phyloP scores from a whole-genome alignment of 2,797 vertebrate genomes.

The Pteropus rufus region DNA sequence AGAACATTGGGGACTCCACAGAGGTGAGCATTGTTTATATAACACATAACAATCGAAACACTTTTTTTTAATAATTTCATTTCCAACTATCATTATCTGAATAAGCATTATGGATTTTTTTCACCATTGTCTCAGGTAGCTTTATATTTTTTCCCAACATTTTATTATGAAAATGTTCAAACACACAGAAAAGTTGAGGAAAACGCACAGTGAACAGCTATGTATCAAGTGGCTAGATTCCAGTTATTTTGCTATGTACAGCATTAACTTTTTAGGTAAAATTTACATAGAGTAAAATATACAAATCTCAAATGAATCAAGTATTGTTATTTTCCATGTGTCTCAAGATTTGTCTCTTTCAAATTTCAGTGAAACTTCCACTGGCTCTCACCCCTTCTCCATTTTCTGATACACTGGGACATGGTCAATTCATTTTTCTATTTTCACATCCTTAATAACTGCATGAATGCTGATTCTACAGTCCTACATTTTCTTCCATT shows the following conservation, averaged over 20 bases:
- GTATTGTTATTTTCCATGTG: neutral
- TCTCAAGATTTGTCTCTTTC: neutral
- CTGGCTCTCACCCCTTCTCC: fast-evolving
- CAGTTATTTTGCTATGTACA: neutral
- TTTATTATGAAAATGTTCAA: neutral
- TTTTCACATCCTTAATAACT: neutral
- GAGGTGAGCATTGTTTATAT: neutral
- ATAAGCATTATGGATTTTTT: neutral
- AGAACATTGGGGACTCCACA: neutral
- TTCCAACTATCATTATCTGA: neutral
- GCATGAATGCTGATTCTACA: neutral
- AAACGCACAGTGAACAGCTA: neutral
- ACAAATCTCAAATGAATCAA: neutral
- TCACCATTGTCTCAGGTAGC: neutral
- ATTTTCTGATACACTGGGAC: neutral
- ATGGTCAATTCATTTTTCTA: neutral
- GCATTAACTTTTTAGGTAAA: neutral
- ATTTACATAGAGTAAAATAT: neutral
- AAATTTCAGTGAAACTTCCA: neutral
- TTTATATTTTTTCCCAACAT: neutral
- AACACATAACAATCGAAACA: neutral
- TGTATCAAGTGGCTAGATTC: neutral
- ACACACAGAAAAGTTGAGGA: neutral
- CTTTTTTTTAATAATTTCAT: neutral
- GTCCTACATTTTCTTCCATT: neutral